Evolutionary conservation across 2,888 invertebrate genomes (phyloP).

Genomic region (Sericinus montela): DNA sequence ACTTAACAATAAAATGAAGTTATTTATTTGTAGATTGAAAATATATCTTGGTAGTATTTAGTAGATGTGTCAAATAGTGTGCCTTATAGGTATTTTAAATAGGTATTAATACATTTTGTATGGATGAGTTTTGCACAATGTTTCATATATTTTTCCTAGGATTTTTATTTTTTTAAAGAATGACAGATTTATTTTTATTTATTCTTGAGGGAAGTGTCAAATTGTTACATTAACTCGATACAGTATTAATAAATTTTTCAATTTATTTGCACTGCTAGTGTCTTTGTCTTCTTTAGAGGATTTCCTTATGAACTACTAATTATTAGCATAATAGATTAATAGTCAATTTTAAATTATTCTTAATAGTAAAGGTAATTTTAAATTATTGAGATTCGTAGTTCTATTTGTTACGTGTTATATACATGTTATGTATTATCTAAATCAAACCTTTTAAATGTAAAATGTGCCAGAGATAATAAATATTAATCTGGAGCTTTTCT

Average conservation of each 20-base stretch:
- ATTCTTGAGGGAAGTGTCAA: background rate
- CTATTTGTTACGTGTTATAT: constrained; percentile 28
- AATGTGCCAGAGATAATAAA: constrained; percentile 33
- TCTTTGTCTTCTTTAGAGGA: background rate
- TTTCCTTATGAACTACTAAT: constrained; percentile 20
- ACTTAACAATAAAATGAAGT: background rate
- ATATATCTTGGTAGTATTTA: background rate
- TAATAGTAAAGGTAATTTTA: constrained; percentile 21
- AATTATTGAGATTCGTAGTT: constrained; percentile 56
- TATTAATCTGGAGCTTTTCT: background rate
- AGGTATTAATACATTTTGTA: background rate
- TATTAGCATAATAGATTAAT: constrained; percentile 62
- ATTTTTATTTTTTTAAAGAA: background rate
- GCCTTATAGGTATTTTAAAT: constrained; percentile 2
- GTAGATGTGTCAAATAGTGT: constrained; percentile 12
- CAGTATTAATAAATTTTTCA: too few relatives aligned
- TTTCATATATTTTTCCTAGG: background rate
- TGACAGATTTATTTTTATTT: background rate
- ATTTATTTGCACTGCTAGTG: background rate
- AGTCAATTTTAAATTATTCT: constrained; percentile 56
- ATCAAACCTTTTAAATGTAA: constrained; percentile 37
- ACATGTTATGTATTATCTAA: background rate
- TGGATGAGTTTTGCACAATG: background rate
- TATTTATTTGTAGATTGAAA: background rate
- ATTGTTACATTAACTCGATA: too few relatives aligned